Percentiles rank a stretch among this genome's conserved stretches.
These are phyloP conservation scores for Erebia aethiops DNA, from an alignment of 2,888 invertebrate genomes.

Conservation along the genomic window DNA sequence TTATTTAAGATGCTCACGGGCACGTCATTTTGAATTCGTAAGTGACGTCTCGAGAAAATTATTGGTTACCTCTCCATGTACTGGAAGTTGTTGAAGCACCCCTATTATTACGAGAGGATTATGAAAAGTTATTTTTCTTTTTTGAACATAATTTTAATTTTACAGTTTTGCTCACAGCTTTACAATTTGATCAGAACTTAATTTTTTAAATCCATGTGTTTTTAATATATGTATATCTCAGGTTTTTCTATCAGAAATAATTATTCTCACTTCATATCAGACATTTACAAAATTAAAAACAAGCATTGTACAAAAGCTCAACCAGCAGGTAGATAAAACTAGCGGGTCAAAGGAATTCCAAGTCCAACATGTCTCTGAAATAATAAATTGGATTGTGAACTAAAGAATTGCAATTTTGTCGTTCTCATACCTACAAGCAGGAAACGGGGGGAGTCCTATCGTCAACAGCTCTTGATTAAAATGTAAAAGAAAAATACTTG, in stretches of 20 bases:
- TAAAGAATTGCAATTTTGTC: neutral
- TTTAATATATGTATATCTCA: too few relatives aligned
- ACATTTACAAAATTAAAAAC: too few relatives aligned
- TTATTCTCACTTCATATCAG: too few relatives aligned
- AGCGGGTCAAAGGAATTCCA: too few relatives aligned
- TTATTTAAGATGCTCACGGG: slow-evolving; percentile 55
- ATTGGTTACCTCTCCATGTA: slow-evolving; percentile 30
- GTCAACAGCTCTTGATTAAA: slow-evolving; percentile 10
- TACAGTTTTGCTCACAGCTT: neutral
- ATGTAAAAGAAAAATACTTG: slow-evolving; percentile 20
- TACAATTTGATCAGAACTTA: neutral
- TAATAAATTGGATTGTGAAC: too few relatives aligned
- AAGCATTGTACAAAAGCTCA: too few relatives aligned
- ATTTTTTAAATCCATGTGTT: too few relatives aligned
- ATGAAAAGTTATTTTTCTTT: slow-evolving; percentile 5
- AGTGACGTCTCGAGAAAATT: slow-evolving; percentile 36
- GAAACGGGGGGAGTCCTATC: neutral
- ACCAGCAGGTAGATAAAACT: too few relatives aligned
- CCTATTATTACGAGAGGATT: slow-evolving; percentile 17
- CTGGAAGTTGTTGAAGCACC: slow-evolving; percentile 17
- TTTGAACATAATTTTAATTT: slow-evolving; percentile 3
- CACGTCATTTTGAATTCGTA: slow-evolving; percentile 37
- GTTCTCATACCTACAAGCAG: neutral
- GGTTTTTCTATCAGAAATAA: too few relatives aligned
- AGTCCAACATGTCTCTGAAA: too few relatives aligned